phyloP scores from a whole-genome alignment of 2,797 vertebrate species.

The Prionace glauca region DNA sequence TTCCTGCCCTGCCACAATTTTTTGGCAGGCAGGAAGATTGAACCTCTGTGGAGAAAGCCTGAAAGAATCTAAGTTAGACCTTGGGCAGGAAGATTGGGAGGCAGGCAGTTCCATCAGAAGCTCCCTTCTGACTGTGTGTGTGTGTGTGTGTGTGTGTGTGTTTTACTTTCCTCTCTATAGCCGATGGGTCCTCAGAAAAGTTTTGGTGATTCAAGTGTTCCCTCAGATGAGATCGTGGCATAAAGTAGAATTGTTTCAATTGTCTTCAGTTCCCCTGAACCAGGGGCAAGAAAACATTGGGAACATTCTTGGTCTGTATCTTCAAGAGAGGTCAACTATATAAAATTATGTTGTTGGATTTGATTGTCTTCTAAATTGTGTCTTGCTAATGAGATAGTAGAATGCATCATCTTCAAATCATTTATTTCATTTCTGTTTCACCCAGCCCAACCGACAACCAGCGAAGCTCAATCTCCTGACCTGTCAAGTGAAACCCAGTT shows the following conservation, averaged over 20 bases:
- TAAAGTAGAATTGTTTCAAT: not conserved
- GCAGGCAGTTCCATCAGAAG: too few species aligned
- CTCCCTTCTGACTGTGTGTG: too few species aligned
- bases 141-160: too few species aligned
- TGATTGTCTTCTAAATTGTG: not conserved
- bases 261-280: not conserved
- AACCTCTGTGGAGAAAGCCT: too few species aligned
- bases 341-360: not conserved
- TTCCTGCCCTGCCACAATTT: too few species aligned
- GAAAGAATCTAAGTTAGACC: too few species aligned
- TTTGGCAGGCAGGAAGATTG: too few species aligned
- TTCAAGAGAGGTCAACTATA: not conserved
- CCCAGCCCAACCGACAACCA: constrained; percentile 65
- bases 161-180: not conserved
- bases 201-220: not conserved
- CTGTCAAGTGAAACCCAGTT: constrained; percentile 74
- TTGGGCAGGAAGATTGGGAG: too few species aligned
- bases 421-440: constrained; percentile 9
- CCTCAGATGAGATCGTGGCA: not conserved
- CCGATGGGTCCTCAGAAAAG: not conserved
- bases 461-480: constrained; percentile 76
- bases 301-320: not conserved
- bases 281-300: not conserved
- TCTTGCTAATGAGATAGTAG: not conserved
- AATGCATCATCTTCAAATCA: not conserved